A percentile compares a stretch with the other conserved stretches of the same genome.
Evolutionary conservation across 1,140 invertebrate genomes (phyloP).

Genomic region (Laupala kohalensis): DNA sequence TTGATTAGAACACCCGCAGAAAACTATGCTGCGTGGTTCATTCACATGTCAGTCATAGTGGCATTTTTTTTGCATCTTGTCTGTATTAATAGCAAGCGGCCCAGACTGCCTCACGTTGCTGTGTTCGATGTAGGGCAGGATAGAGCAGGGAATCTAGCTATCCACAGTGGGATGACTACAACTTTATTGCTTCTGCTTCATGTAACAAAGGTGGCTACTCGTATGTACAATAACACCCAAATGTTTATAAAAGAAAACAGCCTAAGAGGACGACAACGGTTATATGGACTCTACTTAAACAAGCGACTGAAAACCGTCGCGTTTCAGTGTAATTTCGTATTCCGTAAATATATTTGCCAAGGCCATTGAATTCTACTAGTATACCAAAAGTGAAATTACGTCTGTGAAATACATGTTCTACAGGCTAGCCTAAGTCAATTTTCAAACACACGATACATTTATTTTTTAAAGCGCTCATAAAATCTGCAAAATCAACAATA

Average conservation of each 20-base stretch:
- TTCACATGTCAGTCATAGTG: not conserved
- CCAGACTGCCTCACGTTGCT: not conserved
- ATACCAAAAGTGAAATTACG: not conserved
- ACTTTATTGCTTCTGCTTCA: not conserved
- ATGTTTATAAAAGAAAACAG: not conserved
- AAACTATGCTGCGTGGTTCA: too few species aligned
- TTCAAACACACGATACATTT: not conserved
- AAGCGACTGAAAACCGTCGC: not conserved
- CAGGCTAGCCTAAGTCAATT: not conserved
- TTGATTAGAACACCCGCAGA: too few species aligned
- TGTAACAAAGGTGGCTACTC: not conserved
- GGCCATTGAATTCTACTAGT: not conserved
- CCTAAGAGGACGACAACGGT: not conserved
- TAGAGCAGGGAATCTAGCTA: not conserved
- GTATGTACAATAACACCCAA: not conserved
- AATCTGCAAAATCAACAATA: not conserved
- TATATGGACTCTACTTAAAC: not conserved
- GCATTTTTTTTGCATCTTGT: not conserved
- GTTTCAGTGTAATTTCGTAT: not conserved
- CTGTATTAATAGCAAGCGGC: not conserved
- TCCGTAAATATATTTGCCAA: not conserved
- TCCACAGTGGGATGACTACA: not conserved
- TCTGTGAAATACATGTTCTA: not conserved
- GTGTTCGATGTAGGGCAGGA: not conserved
- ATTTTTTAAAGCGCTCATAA: not conserved